A percentile compares a stretch with the other conserved stretches of the same genome.
These are phyloP conservation scores for Xiphophorus maculatus DNA, from an alignment of 2,113 vertebrate genomes.

Conservation along the genomic window DNA sequence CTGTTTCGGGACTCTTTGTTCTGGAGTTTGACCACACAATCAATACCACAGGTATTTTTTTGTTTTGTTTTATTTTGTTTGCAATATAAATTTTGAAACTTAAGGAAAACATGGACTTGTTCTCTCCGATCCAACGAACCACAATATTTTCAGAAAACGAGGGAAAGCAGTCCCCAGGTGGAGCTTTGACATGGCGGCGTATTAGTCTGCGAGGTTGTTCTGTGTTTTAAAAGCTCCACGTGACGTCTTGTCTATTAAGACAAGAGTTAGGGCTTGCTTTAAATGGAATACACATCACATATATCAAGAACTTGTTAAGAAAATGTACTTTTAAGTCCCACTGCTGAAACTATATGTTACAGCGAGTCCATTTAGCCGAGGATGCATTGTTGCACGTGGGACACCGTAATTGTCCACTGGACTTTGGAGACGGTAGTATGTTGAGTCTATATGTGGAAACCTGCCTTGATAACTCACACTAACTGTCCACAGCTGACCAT, in stretches of 20 bases:
- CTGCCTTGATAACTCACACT: slow-evolving; percentile 70
- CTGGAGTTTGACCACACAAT: slow-evolving; percentile 35
- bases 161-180: slow-evolving; percentile 44
- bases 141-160: slow-evolving; percentile 34
- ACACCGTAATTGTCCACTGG: slow-evolving; percentile 71
- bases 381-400: slow-evolving; percentile 67
- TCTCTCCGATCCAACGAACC: slow-evolving; percentile 5
- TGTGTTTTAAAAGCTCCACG: slow-evolving; percentile 68
- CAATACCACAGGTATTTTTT: slow-evolving; percentile 19
- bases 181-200: slow-evolving; percentile 50
- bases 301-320: slow-evolving; percentile 74
- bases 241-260: slow-evolving; percentile 73
- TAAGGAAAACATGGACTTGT: slow-evolving; percentile 4
- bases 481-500: slow-evolving; percentile 66
- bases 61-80: slow-evolving; percentile 4
- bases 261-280: slow-evolving; percentile 66
- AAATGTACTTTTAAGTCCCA: slow-evolving; percentile 73
- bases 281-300: slow-evolving; percentile 74
- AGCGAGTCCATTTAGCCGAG: slow-evolving; percentile 70
- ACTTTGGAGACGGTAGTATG: slow-evolving; percentile 54
- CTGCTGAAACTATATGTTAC: slow-evolving; percentile 66
- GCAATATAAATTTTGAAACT: slow-evolving; percentile 32
- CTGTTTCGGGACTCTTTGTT: slow-evolving; percentile 38
- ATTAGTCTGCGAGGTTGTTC: slow-evolving; percentile 59
- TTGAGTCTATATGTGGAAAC: slow-evolving; percentile 56